Percentiles rank a stretch among this genome's conserved stretches.
phyloP scores from a whole-genome alignment of 2,797 vertebrate species.

The Esox lucius region DNA sequence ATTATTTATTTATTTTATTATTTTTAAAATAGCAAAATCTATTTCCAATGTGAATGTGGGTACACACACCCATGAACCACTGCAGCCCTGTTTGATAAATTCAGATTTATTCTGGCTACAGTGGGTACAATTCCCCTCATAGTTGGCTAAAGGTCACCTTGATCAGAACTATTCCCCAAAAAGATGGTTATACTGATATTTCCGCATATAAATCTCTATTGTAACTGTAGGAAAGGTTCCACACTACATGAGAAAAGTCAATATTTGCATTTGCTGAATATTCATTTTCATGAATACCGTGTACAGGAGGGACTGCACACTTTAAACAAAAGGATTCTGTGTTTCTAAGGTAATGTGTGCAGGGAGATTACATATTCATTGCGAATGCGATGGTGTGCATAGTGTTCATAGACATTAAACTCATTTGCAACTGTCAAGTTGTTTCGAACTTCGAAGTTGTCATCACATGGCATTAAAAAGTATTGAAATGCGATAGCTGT shows the following conservation, averaged over 20 bases:
- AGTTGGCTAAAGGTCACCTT: neutral
- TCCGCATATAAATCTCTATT: constrained; percentile 33
- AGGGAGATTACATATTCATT: neutral
- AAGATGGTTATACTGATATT: constrained; percentile 4
- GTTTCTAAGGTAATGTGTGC: constrained; percentile 35
- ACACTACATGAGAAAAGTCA: constrained; percentile 47
- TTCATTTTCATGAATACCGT: constrained; percentile 34
- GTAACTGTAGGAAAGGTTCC: constrained; percentile 12
- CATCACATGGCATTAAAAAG: neutral
- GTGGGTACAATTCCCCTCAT: neutral
- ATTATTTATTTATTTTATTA: too few species aligned
- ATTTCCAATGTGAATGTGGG: too few species aligned
- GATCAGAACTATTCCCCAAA: neutral
- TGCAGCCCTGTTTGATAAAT: too few species aligned
- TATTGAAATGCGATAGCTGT: neutral
- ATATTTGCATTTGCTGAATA: constrained; percentile 58
- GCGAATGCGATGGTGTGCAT: neutral
- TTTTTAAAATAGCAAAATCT: too few species aligned
- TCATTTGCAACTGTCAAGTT: neutral
- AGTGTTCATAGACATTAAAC: neutral
- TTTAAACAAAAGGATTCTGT: constrained; percentile 39
- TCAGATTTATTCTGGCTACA: neutral
- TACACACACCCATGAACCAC: too few species aligned
- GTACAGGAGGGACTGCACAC: constrained; percentile 28
- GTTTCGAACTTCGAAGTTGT: constrained; percentile 2